Base-by-base conservation (phyloP, 2,797 vertebrate species). In the Myripristis murdjan region DNA sequence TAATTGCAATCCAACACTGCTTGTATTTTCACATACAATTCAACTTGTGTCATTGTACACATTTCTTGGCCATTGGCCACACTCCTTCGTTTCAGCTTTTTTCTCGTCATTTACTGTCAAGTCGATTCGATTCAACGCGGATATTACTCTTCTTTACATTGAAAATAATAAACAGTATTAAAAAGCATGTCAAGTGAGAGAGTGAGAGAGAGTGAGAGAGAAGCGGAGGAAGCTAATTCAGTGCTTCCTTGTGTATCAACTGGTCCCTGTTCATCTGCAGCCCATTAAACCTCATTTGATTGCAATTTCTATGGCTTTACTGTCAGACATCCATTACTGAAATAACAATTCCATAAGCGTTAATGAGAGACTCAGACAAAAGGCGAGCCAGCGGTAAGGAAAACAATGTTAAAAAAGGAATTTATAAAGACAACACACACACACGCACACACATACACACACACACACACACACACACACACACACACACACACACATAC, bases 321-420 rank as follows among this genome's bases (percentile, higher is more conserved):
- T 83, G 79, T 84, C 68, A 70, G 64, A 79, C 78, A 52, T 64
- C 67, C 76, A 86, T 87, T 85, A 90, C 78, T 81, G 73, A 82
- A 89, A 84, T 70, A 78, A 75, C 77, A 74, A 81, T 89, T 89
- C 80, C 77, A 79, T 70, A 75, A 77, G 81, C 75, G 64, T 83
- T 91, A 92, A 91, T 90, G 84, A 92, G 79, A 59, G 58, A 64
- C 49, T 53, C 62, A 58, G 80, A 90, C 82, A 89, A 88, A 90
- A 70, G 75, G 72, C 49, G 61, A 58, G 70, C 62, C 66, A 70
- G 78, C 44, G 53, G 75, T 72, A 70, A 71, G 44, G 59, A 73
- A 86, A 79, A 77, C 18, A 47, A 59, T 83, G 87, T 69, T 77
- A 84, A 79, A 59, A 43, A 72, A 83, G 56, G 67, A 77, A 79